These are phyloP conservation scores for Oedothorax gibbosus DNA, from an alignment of 1,140 invertebrate genomes.

Conservation along the genomic window DNA sequence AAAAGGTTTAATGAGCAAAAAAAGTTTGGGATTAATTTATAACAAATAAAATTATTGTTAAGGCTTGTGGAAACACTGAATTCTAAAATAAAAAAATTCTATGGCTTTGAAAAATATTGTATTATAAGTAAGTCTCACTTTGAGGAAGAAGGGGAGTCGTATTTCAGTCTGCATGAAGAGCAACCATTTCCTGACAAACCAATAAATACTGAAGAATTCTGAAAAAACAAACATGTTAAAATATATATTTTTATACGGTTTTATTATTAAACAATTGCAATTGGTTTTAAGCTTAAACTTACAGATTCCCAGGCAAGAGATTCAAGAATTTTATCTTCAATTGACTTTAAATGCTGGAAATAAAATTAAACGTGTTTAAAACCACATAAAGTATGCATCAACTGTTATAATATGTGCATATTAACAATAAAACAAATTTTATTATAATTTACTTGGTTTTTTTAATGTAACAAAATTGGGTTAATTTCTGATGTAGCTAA, in stretches of 20 bases:
- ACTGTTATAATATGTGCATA: background rate
- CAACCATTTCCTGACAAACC: conserved; percentile 38
- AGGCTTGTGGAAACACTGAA: too few species aligned
- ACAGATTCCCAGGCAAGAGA: conserved; percentile 47
- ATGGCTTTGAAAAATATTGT: too few species aligned
- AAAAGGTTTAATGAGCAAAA: too few species aligned
- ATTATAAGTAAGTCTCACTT: background rate
- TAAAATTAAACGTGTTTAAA: background rate
- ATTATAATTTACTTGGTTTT: too few species aligned
- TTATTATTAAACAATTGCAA: background rate
- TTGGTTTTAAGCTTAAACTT: conserved; percentile 7
- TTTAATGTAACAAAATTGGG: too few species aligned
- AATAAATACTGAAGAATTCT: conserved; percentile 33
- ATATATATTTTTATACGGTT: too few species aligned
- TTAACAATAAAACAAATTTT: too few species aligned
- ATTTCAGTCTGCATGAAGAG: conserved; percentile 42
- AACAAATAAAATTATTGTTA: too few species aligned
- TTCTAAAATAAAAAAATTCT: too few species aligned
- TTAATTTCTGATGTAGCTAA: too few species aligned
- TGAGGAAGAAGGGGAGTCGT: conserved; percentile 2
- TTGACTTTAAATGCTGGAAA: conserved; percentile 47
- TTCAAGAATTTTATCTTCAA: conserved; percentile 50
- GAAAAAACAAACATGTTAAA: background rate
- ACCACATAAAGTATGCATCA: background rate
- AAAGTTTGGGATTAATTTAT: too few species aligned